Percentiles rank a stretch among this genome's conserved stretches.
Evolutionary conservation across 2,888 invertebrate species (phyloP).

Genomic region (Ceriagrion tenellum): DNA sequence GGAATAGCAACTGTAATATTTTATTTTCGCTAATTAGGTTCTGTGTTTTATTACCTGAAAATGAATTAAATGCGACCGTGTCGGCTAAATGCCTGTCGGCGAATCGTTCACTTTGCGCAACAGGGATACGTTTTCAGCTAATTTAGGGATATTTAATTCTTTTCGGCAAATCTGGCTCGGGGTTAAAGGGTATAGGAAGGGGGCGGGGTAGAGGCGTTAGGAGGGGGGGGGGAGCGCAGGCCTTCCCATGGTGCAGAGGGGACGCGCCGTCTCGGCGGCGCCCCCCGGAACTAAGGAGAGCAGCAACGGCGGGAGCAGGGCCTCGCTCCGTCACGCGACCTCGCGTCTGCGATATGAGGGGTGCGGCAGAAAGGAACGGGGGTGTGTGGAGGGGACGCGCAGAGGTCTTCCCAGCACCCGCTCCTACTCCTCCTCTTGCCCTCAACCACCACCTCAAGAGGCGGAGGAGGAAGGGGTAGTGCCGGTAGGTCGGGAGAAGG

Average conservation of each 20-base stretch:
- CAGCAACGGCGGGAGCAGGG: not conserved
- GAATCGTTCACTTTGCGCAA: no score
- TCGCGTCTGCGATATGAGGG: not conserved
- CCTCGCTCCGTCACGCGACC: conserved; percentile 11
- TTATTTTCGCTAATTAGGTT: no score
- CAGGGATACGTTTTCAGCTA: no score
- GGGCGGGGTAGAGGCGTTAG: not conserved
- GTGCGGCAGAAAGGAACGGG: not conserved
- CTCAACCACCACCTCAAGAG: not conserved
- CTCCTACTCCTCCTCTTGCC: not conserved
- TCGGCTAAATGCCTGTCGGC: no score
- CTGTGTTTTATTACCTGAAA: no score
- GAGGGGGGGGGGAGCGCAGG: not conserved
- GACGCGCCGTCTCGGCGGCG: not conserved
- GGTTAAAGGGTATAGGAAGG: no score
- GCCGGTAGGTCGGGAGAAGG: not conserved
- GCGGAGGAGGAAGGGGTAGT: not conserved
- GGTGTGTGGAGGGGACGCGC: not conserved
- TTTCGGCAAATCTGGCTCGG: no score
- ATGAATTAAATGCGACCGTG: no score
- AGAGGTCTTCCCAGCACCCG: not conserved
- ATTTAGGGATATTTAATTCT: no score
- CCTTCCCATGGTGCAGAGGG: not conserved
- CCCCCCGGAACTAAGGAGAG: not conserved
- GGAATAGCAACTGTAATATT: no score